These are phyloP conservation scores for Nomada flava DNA, from an alignment of 2,888 invertebrate genomes.

Conservation along the genomic window DNA sequence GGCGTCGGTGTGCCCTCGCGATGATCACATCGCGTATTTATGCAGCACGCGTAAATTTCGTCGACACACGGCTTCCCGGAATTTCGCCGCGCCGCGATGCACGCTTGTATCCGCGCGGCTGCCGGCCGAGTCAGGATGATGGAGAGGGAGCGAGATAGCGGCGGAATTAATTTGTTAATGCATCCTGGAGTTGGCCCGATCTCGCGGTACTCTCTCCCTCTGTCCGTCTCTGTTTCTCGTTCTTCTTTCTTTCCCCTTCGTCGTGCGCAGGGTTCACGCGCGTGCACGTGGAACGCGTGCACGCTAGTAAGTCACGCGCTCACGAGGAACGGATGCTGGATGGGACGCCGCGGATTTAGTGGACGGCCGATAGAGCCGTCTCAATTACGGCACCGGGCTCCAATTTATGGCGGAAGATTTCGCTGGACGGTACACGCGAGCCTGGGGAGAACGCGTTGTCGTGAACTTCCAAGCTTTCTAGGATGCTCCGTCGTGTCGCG, in stretches of 20 bases:
- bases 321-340: conserved; percentile 54
- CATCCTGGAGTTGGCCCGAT: conserved; percentile 47
- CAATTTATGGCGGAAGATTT: conserved; percentile 66
- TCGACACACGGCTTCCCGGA: conserved; percentile 68
- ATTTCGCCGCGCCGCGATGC: conserved; percentile 59
- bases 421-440: conserved; percentile 31
- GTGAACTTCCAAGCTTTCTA: conserved; percentile 33
- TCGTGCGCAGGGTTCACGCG: conserved; percentile 22
- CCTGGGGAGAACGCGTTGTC: background rate
- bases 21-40: conserved; percentile 73
- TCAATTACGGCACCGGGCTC: conserved; percentile 64
- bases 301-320: conserved; percentile 66
- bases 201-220: background rate
- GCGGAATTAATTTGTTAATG: conserved; percentile 73
- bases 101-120: conserved; percentile 46
- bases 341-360: conserved; percentile 62
- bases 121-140: conserved; percentile 44
- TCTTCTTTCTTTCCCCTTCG: background rate
- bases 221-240: background rate
- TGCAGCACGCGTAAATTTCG: conserved; percentile 74
- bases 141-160: conserved; percentile 63
- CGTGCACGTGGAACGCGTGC: conserved; percentile 43
- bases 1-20: conserved; percentile 50
- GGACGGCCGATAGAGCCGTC: conserved; percentile 70
- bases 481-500: conserved; percentile 28